These are phyloP conservation scores for Campylomormyrus tamandua DNA, from an alignment of 2,113 vertebrate species.

Conservation along the genomic window DNA sequence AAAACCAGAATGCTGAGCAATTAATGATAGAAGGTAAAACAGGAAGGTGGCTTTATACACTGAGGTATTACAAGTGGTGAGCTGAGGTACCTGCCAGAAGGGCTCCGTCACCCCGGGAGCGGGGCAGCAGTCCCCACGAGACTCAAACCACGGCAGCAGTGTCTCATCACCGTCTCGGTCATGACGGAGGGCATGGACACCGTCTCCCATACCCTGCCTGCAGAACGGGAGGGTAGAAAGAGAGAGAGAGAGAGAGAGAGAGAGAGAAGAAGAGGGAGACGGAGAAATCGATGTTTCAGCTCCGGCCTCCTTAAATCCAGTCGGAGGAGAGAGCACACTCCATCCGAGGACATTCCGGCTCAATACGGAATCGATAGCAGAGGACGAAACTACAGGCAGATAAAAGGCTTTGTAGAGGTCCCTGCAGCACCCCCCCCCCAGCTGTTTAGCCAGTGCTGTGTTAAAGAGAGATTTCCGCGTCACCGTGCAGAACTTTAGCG, in stretches of 20 bases:
- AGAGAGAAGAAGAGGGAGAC: conserved; percentile 58
- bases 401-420: conserved; percentile 79
- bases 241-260: background rate
- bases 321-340: conserved; percentile 68
- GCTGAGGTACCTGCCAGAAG: background rate
- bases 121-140: conserved; percentile 69
- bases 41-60: background rate
- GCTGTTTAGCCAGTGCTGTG: conserved; percentile 64
- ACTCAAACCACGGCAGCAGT: conserved; percentile 61
- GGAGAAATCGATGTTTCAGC: conserved; percentile 75
- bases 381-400: conserved; percentile 86
- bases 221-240: conserved; percentile 27
- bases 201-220: background rate
- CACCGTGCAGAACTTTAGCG: conserved; percentile 42
- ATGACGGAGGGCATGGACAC: conserved; percentile 62
- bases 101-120: conserved; percentile 43
- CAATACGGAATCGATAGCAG: conserved; percentile 95
- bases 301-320: conserved; percentile 72
- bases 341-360: conserved; percentile 82
- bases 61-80: background rate
- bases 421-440: conserved; percentile 52
- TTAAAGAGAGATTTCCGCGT: conserved; percentile 60
- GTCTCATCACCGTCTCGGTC: conserved; percentile 64
- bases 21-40: background rate
- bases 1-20: background rate